phyloP scores from a whole-genome alignment of 64 coral and sea anemone species.

The Astreopora myriophthalma region DNA sequence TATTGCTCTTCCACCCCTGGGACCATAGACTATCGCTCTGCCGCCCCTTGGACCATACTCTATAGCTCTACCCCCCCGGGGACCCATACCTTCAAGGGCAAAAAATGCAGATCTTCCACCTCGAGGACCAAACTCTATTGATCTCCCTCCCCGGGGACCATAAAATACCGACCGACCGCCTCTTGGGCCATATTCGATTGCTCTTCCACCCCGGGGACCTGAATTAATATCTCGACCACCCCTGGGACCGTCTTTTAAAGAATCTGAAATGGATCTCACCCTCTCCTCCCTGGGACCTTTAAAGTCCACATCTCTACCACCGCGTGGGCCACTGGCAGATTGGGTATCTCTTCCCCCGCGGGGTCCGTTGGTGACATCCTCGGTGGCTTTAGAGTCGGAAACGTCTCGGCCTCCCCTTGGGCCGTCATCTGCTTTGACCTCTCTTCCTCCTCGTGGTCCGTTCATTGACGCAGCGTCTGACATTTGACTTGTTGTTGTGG shows the following conservation, averaged over 20 bases:
- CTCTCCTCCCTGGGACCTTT: constrained; percentile 10
- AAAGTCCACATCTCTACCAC: constrained; percentile 23
- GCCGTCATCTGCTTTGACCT: background rate
- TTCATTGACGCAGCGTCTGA: background rate
- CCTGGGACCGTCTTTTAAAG: constrained; percentile 38
- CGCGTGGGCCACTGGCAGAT: constrained; percentile 23
- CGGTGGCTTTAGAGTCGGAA: background rate
- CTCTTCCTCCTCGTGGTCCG: constrained; percentile 22
- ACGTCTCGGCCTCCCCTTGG: constrained; percentile 25
- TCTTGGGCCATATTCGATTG: constrained; percentile 30
- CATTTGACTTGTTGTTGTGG: background rate
- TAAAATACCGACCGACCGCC: constrained; percentile 27
- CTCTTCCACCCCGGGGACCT: constrained; percentile 4
- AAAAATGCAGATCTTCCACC: constrained; percentile 52
- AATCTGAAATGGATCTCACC: constrained; percentile 8
- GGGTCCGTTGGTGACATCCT: constrained; percentile 7
- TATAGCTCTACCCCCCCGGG: constrained; percentile 28
- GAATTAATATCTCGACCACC: constrained; percentile 47
- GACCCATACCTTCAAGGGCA: background rate
- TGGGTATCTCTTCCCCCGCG: constrained; percentile 36
- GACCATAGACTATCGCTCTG: background rate
- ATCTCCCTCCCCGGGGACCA: constrained; percentile 20
- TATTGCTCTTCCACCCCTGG: constrained; percentile 37
- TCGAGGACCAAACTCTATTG: constrained; percentile 59
- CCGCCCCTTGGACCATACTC: constrained; percentile 7